Conservation (phyloP, 2,797 vertebrate species). For the Pogoniulus pusillus region DNA sequence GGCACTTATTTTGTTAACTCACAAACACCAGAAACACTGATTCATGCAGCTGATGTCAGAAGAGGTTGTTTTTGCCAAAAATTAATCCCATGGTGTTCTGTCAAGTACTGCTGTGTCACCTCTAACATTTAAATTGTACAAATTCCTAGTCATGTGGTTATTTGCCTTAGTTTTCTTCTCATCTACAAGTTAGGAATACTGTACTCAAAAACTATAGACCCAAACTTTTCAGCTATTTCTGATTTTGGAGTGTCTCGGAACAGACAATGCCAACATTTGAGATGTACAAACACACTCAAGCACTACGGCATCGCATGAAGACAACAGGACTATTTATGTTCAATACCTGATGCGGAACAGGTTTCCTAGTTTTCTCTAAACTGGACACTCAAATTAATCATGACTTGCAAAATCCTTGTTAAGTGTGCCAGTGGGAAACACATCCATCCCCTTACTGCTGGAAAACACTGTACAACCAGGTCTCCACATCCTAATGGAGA, state of each 20-base stretch:
- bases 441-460: background rate
- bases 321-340: background rate
- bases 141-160: background rate
- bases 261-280: background rate
- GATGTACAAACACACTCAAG: background rate
- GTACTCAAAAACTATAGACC: background rate
- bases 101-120: background rate
- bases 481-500: background rate
- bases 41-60: background rate
- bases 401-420: background rate
- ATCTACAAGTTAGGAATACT: background rate
- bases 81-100: background rate
- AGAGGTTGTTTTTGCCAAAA: constrained; percentile 39
- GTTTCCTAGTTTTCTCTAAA: background rate
- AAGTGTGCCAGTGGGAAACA: background rate
- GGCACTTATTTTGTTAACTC: background rate
- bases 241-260: background rate
- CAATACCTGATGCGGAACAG: background rate
- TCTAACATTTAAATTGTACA: background rate
- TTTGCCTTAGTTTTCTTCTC: background rate
- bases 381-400: background rate
- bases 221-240: background rate
- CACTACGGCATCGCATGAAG: background rate
- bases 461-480: background rate
- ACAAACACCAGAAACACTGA: constrained; percentile 7